Evolutionary conservation across 2,888 invertebrate species (phyloP), one percentile per base, ranked within the genome.

Genomic region (Arctia plantaginis): DNA sequence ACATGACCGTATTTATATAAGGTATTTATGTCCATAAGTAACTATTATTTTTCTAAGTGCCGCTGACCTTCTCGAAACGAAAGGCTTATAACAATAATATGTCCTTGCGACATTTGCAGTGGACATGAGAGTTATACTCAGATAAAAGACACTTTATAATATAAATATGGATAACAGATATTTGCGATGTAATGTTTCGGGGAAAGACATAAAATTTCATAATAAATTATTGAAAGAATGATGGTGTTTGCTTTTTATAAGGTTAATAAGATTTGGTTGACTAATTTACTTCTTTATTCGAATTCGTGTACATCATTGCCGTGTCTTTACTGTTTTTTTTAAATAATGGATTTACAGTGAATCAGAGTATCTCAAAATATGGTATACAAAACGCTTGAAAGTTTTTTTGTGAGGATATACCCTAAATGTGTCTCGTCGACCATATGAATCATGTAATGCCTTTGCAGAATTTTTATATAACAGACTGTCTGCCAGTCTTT

Each of bases 61-160:
- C 77, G 68, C 69, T 84, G 81, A 84, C 83, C 84, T 82, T 81
- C 77, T 71, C 30, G 13, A 77, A 82, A 81, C 62, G 83, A 83
- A 83, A 83, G 84, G 83, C 81, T 84, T 30, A 12, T 66, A 8
- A 68, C 20, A 68, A 79, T 75, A 81, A 82, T 51, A 78, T 72
- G 83, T 83, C 84, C 84, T 84, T 82, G 81, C 73, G 75, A 81
- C 66, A 74, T 74, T 79, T 51, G n/a, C 44, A 72, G n/a, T 65
- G 51, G 33, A n/a, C 51, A 18, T 47, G 1, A 59, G 27, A 20
- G 30, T 27, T 15, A 68, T 68, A 39, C 12, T 71, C 0, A 4
- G n/a, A 68, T 68, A 64, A 62, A 64, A 62, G 68, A 47, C 44
- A 68, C 39, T 30, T 44, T 59, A 12, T 27, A 68, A 35, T 35